A percentile compares a stretch with the other conserved stretches of the same genome.
phyloP scores from a whole-genome alignment of 2,113 vertebrate genomes.

The Bujurquina vittata region DNA sequence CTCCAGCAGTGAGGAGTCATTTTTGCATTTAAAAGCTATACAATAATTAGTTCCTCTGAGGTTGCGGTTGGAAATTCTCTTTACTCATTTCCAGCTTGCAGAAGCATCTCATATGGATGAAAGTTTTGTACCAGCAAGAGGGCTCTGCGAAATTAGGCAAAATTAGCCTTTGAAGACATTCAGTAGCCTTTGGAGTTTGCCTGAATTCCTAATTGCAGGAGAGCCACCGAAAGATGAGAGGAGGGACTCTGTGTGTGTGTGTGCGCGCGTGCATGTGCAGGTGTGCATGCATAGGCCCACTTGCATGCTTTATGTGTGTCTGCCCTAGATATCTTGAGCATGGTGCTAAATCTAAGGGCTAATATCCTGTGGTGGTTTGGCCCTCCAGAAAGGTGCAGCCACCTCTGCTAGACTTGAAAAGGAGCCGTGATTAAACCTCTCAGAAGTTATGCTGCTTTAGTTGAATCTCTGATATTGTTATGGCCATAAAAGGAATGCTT shows the following conservation, averaged over 20 bases:
- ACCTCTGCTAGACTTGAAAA: slow-evolving; percentile 63
- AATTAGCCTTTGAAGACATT: slow-evolving; percentile 81
- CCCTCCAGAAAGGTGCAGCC: slow-evolving; percentile 53
- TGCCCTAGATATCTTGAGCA: slow-evolving; percentile 69
- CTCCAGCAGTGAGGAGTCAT: slow-evolving; percentile 54
- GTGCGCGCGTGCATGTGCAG: slow-evolving; percentile 44
- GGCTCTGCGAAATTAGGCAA: slow-evolving; percentile 72
- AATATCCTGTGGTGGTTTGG: slow-evolving; percentile 57
- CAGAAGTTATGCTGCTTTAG: slow-evolving; percentile 53
- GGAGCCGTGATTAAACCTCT: slow-evolving; percentile 64
- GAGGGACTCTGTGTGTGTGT: slow-evolving; percentile 23
- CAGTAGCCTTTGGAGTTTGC: slow-evolving; percentile 63
- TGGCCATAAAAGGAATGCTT: slow-evolving; percentile 29
- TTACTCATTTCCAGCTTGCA: slow-evolving; percentile 60
- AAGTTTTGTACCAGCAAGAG: slow-evolving; percentile 64
- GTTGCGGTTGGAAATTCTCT: slow-evolving; percentile 65
- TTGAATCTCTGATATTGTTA: slow-evolving; percentile 36
- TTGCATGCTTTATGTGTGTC: slow-evolving; percentile 61
- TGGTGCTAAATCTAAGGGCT: slow-evolving; percentile 62
- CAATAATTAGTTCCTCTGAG: slow-evolving; percentile 82
- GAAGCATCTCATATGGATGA: slow-evolving; percentile 59
- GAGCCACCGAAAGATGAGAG: slow-evolving; percentile 49
- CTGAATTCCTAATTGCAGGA: slow-evolving; percentile 65
- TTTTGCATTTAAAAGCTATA: slow-evolving; percentile 77
- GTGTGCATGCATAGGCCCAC: slow-evolving; percentile 61